Conservation (phyloP, 1,140 invertebrate genomes). For the Atta colombica region DNA sequence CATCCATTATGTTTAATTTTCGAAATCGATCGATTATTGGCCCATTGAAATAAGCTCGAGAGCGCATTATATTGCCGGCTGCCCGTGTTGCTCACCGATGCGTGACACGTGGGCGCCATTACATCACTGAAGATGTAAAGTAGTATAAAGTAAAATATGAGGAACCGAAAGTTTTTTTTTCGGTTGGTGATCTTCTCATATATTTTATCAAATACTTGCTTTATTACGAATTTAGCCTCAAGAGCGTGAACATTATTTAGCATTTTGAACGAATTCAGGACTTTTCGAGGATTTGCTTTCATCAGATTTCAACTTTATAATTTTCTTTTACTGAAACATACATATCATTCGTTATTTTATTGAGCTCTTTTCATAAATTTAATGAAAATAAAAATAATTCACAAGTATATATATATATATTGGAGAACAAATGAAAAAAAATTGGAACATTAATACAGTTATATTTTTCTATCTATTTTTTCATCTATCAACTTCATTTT, state of each 20-base stretch:
- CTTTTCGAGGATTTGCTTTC: background rate
- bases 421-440: background rate
- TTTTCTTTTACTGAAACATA: background rate
- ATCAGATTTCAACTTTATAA: background rate
- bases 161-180: conserved; percentile 2
- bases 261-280: background rate
- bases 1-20: conserved; percentile 67
- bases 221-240: background rate
- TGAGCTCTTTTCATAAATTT: background rate
- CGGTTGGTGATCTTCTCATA: background rate
- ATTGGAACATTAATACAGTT: background rate
- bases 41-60: conserved; percentile 27
- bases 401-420: background rate
- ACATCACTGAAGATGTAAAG: conserved; percentile 16
- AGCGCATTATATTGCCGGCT: conserved; percentile 45
- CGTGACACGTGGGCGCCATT: conserved; percentile 25
- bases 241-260: background rate
- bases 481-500: conserved; percentile 6
- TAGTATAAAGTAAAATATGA: conserved; percentile 23
- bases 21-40: conserved; percentile 71
- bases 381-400: background rate
- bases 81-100: conserved; percentile 39
- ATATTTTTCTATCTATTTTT: background rate
- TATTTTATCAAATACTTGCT: conserved; percentile 22
- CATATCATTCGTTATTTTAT: background rate